These are phyloP conservation scores for Drosophila pandora DNA, from an alignment of 1,140 invertebrate species.

Conservation along the genomic window DNA sequence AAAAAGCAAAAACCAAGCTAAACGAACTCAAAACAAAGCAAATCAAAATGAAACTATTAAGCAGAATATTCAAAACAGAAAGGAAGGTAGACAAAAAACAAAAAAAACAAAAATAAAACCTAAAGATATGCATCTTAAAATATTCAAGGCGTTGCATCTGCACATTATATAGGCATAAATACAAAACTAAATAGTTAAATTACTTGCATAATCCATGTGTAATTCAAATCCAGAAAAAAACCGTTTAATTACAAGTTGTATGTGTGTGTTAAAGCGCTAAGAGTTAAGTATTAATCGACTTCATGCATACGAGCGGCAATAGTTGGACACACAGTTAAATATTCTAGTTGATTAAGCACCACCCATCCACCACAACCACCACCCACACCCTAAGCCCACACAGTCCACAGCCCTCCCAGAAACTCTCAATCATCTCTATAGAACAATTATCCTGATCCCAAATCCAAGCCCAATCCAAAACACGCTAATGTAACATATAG, in stretches of 20 bases:
- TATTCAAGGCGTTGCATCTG: conserved; percentile 74
- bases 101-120: conserved; percentile 12
- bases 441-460: conserved; percentile 66
- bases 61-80: conserved; percentile 58
- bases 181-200: conserved; percentile 68
- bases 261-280: conserved; percentile 75
- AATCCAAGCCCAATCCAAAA: conserved; percentile 25
- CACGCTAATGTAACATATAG: conserved; percentile 69
- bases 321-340: conserved; percentile 57
- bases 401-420: conserved; percentile 3
- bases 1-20: conserved; percentile 41
- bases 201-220: conserved; percentile 53
- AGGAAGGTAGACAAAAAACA: not conserved
- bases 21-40: conserved; percentile 45
- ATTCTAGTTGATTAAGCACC: conserved; percentile 66
- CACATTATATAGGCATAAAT: conserved; percentile 56
- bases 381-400: not conserved
- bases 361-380: conserved; percentile 28
- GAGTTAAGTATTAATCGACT: conserved; percentile 74
- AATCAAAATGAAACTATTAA: conserved; percentile 66
- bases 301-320: conserved; percentile 58
- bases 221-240: conserved; percentile 52
- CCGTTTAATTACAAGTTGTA: conserved; percentile 64
- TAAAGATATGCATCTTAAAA: conserved; percentile 66
- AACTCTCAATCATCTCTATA: conserved; percentile 66